Percentiles rank a stretch among this genome's conserved stretches.
phyloP scores from a whole-genome alignment of 2,888 invertebrate species.

The Sesia apiformis region DNA sequence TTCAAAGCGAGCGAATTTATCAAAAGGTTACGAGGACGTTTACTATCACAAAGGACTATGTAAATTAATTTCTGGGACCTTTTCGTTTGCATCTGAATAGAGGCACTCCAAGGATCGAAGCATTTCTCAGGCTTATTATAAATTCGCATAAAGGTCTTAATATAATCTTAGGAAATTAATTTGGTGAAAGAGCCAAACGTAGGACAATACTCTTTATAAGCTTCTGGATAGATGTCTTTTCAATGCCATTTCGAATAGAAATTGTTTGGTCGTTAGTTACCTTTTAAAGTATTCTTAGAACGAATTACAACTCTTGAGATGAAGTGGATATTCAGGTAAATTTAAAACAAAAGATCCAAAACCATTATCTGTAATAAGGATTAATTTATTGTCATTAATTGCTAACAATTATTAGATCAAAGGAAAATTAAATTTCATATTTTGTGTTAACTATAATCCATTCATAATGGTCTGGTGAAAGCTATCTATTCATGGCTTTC shows the following conservation, averaged over 20 bases:
- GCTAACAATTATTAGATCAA: background rate
- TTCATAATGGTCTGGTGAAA: background rate
- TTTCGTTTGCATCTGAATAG: conserved; percentile 52
- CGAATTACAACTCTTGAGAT: too few species aligned
- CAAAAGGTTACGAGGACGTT: conserved; percentile 37
- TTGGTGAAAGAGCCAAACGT: background rate
- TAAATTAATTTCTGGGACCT: conserved; percentile 59
- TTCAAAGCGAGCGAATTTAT: conserved; percentile 26
- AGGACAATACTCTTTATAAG: too few species aligned
- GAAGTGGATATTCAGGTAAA: too few species aligned
- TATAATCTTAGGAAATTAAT: conserved; percentile 13
- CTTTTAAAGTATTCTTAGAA: too few species aligned
- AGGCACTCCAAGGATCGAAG: conserved; percentile 31
- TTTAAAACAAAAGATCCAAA: too few species aligned
- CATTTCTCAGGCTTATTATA: conserved; percentile 35
- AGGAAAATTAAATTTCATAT: background rate
- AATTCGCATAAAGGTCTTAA: conserved; percentile 34
- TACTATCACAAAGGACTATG: conserved; percentile 45
- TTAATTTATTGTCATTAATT: too few species aligned
- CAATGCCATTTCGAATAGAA: too few species aligned
- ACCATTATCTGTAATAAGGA: too few species aligned
- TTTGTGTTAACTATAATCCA: background rate
- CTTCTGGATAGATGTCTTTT: too few species aligned
- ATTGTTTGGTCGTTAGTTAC: too few species aligned
- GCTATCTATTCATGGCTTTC: too few species aligned